phyloP scores from a whole-genome alignment of 2,113 vertebrate genomes.

The Neomonachus schauinslandi region DNA sequence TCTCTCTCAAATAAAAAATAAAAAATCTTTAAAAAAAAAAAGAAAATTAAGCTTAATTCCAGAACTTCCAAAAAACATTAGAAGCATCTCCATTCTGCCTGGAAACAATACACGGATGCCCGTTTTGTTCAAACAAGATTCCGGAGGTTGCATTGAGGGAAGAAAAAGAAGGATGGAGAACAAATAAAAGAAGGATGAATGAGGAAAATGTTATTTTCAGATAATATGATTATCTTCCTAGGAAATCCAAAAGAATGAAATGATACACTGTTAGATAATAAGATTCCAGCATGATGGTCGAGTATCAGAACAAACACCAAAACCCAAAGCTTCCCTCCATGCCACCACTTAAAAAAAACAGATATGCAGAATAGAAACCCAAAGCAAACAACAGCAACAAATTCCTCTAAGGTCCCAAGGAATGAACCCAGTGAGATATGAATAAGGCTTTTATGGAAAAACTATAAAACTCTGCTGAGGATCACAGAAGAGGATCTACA shows the following conservation, averaged over 20 bases:
- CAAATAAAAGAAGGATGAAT: neutral
- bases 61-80: neutral
- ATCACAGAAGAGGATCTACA: neutral
- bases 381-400: neutral
- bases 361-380: neutral
- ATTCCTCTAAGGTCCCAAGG: neutral
- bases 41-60: conserved; percentile 24
- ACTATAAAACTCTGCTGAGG: neutral
- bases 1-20: too few relatives aligned
- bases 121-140: neutral
- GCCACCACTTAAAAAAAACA: neutral
- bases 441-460: neutral
- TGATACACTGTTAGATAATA: neutral
- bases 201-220: neutral
- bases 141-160: neutral
- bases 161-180: neutral
- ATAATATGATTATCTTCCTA: neutral
- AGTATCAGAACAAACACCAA: neutral
- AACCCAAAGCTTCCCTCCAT: neutral
- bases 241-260: neutral
- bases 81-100: neutral
- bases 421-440: neutral
- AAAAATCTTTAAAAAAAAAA: neutral
- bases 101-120: neutral
- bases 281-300: neutral